Conservation (phyloP, 2,888 invertebrate species). For the Caenorhabditis panamensis region DNA sequence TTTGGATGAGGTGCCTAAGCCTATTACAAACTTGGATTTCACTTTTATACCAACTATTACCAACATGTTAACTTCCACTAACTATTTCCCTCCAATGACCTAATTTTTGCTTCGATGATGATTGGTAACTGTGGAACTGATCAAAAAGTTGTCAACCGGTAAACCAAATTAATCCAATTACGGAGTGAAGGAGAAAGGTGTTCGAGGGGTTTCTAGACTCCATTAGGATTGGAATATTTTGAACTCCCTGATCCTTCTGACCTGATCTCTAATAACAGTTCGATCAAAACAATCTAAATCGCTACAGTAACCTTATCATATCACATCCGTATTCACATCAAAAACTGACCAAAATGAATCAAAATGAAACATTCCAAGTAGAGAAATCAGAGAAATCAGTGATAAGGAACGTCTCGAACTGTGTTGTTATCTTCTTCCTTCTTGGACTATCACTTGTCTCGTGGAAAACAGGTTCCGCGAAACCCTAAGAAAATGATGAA, state of each 20-base stretch:
- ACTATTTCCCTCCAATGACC: conserved; percentile 4
- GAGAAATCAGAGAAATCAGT: neutral
- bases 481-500: too few species aligned
- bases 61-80: neutral
- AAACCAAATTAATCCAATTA: conserved; percentile 2
- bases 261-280: neutral
- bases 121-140: neutral
- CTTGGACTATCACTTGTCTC: too few species aligned
- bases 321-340: conserved; percentile 1
- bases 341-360: conserved; percentile 13
- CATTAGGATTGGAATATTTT: too few species aligned
- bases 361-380: conserved; percentile 24
- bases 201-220: neutral
- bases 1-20: neutral
- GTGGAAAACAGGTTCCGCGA: too few species aligned
- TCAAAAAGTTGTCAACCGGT: neutral
- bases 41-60: conserved; percentile 1
- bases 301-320: conserved; percentile 11
- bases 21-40: neutral
- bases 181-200: neutral
- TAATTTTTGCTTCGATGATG: neutral
- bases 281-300: neutral
- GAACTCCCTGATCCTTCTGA: too few species aligned
- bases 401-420: neutral
- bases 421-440: too few species aligned